Percentiles rank a stretch among this genome's conserved stretches.
Evolutionary conservation across 2,888 invertebrate species (phyloP).

Genomic region (Malthinus seriepunctatus): DNA sequence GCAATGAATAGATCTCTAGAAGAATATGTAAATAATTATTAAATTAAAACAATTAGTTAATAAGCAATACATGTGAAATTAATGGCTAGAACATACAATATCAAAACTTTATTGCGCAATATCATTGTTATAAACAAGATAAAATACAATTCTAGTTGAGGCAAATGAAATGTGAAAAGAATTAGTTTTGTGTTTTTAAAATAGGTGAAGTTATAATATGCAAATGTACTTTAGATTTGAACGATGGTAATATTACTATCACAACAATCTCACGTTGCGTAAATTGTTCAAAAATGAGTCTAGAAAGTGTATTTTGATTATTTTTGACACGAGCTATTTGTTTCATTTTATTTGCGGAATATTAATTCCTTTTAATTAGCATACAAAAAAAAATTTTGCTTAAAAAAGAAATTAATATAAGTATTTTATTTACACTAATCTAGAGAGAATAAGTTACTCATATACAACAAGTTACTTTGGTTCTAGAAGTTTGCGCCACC

Average conservation of each 20-base stretch:
- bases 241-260: slow-evolving; percentile 1
- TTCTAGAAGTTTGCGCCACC: slow-evolving; percentile 11
- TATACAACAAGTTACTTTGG: slow-evolving; percentile 5
- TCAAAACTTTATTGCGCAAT: slow-evolving; percentile 28
- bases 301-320: slow-evolving; percentile 3
- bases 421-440: slow-evolving; percentile 2
- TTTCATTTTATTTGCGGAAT: not conserved
- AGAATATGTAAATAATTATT: slow-evolving; percentile 20
- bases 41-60: slow-evolving; percentile 9
- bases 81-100: slow-evolving; percentile 11
- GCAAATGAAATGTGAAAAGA: slow-evolving; percentile 16
- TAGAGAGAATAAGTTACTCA: slow-evolving; percentile 1
- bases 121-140: slow-evolving; percentile 12
- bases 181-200: slow-evolving; percentile 10
- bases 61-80: slow-evolving; percentile 31
- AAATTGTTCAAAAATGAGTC: slow-evolving; percentile 5
- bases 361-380: not conserved
- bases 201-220: slow-evolving; percentile 9
- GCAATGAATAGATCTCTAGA: slow-evolving; percentile 43
- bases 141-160: not conserved
- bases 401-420: slow-evolving; percentile 5
- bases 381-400: not conserved
- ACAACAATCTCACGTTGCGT: slow-evolving; percentile 1
- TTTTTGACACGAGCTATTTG: slow-evolving; percentile 2
- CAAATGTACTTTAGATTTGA: slow-evolving; percentile 5